Conservation (phyloP, 2,888 invertebrate species). For the Amphiduros pacificus region DNA sequence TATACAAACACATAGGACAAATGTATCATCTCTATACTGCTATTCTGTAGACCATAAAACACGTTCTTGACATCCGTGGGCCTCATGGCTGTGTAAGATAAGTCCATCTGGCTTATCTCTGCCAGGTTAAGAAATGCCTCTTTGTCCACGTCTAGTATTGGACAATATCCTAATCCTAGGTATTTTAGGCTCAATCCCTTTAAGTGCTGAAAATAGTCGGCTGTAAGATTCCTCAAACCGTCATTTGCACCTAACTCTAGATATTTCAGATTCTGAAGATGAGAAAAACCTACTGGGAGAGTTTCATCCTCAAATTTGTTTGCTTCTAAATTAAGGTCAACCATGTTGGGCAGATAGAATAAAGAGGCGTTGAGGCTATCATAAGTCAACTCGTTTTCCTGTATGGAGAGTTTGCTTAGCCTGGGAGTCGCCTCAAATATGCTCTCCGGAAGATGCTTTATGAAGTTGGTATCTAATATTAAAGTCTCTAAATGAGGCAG, state of each 20-base stretch:
- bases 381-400: not conserved
- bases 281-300: constrained; percentile 10
- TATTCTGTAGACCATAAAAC: constrained; percentile 1
- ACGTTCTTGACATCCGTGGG: not conserved
- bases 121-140: constrained; percentile 2
- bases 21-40: not conserved
- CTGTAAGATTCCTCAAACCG: constrained; percentile 6
- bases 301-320: not conserved
- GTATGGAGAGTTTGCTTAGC: constrained; percentile 4
- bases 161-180: not conserved
- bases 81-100: constrained; percentile 5
- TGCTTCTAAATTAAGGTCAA: constrained; percentile 3
- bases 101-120: not conserved
- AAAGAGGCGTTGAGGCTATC: constrained; percentile 6
- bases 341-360: not conserved
- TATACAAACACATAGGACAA: constrained; percentile 7
- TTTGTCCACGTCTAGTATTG: constrained; percentile 3
- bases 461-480: constrained; percentile 6
- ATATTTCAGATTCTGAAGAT: constrained; percentile 1
- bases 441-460: not conserved
- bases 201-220: constrained; percentile 4
- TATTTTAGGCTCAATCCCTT: not conserved
- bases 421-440: not conserved
- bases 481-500: not conserved
- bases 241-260: constrained; percentile 3